Base-by-base conservation (phyloP, 2,888 invertebrate genomes). In the Drosophila falleni region DNA sequence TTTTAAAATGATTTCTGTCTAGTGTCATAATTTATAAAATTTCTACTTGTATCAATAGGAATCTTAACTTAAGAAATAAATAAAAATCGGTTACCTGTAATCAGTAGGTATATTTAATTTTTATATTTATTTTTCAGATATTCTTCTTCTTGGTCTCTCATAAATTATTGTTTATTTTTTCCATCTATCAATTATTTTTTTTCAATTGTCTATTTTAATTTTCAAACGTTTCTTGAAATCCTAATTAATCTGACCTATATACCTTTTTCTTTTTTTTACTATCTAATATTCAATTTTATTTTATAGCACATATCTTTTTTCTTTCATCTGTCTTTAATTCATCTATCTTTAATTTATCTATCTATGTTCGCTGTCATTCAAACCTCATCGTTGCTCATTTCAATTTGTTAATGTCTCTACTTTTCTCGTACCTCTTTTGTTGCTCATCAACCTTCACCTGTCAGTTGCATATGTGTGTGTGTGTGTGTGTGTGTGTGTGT, bases 371-470 rank as follows among this genome's bases (percentile, higher is more conserved):
- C 10, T 1, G 4, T 31, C 16, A 41, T 54, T 29, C 39, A 41
- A 13, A 29, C 11, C 26, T 15, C 10, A 29, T 11, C n/a, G 15
- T 5, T 53, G 39, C 16, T 51, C 23, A 51, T 39, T 62, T 44
- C 61, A 53, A 42, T 42, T 55, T 33, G 31, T 23, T 23, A 35
- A 44, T 56, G 9, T 44, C 35, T n/a, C 31, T 16, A 10, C 13
- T 8, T 13, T 50, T 33, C 6, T 11, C 35, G 35, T 37, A 16
- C 10, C 26, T 29, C 47, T 26, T 26, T 26, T n/a, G 15, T 29
- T 5, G 9, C 5, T 13, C 15, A 13, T 1, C 55, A 23, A 44
- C 55, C 55, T 44, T 44, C 33, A 33, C 5, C 42, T 55, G 55
- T 55, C 31, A 31, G 26, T 41, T 39, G 10, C 16, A 37, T 2